Evolutionary conservation across 2,888 invertebrate genomes (phyloP), one percentile per base, ranked within the genome.

Genomic region (Meganola albula): DNA sequence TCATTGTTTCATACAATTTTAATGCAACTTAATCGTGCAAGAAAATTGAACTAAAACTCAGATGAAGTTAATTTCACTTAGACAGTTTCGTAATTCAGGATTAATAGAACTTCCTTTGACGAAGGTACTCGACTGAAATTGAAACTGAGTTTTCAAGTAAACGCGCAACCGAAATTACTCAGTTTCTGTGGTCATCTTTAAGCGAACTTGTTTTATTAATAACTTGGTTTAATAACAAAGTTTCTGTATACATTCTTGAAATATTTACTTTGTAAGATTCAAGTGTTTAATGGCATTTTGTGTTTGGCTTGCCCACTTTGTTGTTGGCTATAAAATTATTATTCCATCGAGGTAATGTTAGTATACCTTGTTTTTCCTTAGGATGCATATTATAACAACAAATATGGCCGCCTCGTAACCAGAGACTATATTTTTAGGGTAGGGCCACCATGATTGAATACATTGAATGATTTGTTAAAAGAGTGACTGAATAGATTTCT

Each of bases 31-130:
- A 14, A 16, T 12, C 16, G n/a, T 37, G 27, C 18, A 27, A 12
- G 13, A 24, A 23, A 30, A 34, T 31, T 20, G n/a, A 37, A 29
- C 29, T n/a, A n/a, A 46, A 30, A 18, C 31, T 22, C 31, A 29
- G 25, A 41, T 42, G 31, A 26, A 32, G 37, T 23, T 40, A 31
- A 52, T 48, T 48, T 48, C 25, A 34, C 25, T 43, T 33, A 35
- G 40, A 38, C 39, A 48, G 48, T 48, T 43, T 4, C 31, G 39
- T 48, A 48, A 52, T 52, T 42, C 43, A 30, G 46, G 46, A 48
- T 52, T 48, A 52, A 44, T 52, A 48, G 37, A 48, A 48, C 37
- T 48, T 38, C 43, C 43, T 46, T 52, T 52, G 51, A 52, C 38
- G 43, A 37, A 48, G 52, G 52, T 48, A 44, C 27, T 27, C 32